These are phyloP conservation scores for Hypomesus transpacificus DNA, from an alignment of 2,113 vertebrate genomes.

Conservation along the genomic window DNA sequence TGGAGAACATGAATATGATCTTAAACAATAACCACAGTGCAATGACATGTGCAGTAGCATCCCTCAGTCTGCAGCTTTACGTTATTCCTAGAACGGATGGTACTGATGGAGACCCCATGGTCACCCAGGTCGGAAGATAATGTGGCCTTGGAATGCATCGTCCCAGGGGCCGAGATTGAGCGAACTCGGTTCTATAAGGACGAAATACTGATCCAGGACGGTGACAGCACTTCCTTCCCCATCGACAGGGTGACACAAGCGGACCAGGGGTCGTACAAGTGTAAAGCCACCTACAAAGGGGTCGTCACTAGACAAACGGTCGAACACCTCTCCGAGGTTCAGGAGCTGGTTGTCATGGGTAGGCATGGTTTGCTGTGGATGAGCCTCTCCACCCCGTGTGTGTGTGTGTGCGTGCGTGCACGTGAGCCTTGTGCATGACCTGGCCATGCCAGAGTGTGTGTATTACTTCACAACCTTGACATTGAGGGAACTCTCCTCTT, in stretches of 20 bases:
- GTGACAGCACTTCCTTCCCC: rapidly evolving
- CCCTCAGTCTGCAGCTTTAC: background rate
- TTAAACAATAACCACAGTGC: too few species aligned
- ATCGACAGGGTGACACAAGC: background rate
- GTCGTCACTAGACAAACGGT: rapidly evolving
- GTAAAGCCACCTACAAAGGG: slow-evolving; percentile 25
- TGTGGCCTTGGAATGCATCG: slow-evolving; percentile 40
- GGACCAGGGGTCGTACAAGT: slow-evolving; percentile 19
- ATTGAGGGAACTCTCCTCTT: too few species aligned
- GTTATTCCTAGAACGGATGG: slow-evolving; percentile 18
- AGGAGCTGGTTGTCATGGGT: slow-evolving; percentile 42
- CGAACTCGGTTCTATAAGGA: slow-evolving; percentile 12
- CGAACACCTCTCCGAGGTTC: background rate
- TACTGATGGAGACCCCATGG: slow-evolving; percentile 38
- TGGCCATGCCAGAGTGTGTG: too few species aligned
- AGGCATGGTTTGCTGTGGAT: background rate
- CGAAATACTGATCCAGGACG: rapidly evolving
- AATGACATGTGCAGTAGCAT: too few species aligned
- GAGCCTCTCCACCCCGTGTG: background rate
- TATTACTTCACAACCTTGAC: too few species aligned
- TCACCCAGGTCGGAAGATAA: slow-evolving; percentile 27
- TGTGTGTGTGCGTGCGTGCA: slow-evolving; percentile 1
- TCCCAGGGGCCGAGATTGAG: slow-evolving; percentile 14
- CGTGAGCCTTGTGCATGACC: too few species aligned
- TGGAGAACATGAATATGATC: too few species aligned